These are phyloP conservation scores for Pycnomerus fuliginosus DNA, from an alignment of 2,888 invertebrate genomes.

Conservation along the genomic window DNA sequence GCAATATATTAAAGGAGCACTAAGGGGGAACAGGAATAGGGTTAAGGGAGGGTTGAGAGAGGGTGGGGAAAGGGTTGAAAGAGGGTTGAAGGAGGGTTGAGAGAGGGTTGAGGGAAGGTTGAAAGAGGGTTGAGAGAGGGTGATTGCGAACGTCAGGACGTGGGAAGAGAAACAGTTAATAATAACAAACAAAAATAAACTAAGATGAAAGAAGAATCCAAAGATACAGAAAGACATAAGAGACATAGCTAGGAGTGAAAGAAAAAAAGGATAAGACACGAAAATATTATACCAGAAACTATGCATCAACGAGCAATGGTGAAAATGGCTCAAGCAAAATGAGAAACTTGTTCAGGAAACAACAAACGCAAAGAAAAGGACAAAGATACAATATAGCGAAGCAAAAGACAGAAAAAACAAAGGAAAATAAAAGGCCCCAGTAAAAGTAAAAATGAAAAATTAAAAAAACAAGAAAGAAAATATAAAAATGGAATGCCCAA, in stretches of 20 bases:
- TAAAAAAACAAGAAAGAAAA: too few relatives aligned
- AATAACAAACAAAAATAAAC: too few relatives aligned
- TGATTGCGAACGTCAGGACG: not conserved
- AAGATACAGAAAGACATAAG: not conserved
- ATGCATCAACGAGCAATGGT: not conserved
- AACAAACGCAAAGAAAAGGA: not conserved
- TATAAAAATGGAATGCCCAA: not conserved
- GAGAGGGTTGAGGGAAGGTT: too few relatives aligned
- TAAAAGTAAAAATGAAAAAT: too few relatives aligned
- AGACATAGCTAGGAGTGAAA: not conserved
- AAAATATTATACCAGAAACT: not conserved
- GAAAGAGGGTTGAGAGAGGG: too few relatives aligned
- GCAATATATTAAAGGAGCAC: too few relatives aligned
- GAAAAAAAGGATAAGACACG: not conserved
- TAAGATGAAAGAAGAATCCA: not conserved
- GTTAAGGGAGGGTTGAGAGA: too few relatives aligned
- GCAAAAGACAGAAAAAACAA: too few relatives aligned
- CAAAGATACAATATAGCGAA: not conserved
- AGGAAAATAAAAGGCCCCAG: too few relatives aligned
- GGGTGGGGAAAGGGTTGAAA: too few relatives aligned
- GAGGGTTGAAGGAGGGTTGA: too few relatives aligned
- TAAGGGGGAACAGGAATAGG: not conserved
- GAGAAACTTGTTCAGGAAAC: not conserved
- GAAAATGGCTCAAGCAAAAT: not conserved
- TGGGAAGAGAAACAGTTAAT: not conserved